Conservation (phyloP, 2,888 invertebrate species). For the Lycaena phlaeas region DNA sequence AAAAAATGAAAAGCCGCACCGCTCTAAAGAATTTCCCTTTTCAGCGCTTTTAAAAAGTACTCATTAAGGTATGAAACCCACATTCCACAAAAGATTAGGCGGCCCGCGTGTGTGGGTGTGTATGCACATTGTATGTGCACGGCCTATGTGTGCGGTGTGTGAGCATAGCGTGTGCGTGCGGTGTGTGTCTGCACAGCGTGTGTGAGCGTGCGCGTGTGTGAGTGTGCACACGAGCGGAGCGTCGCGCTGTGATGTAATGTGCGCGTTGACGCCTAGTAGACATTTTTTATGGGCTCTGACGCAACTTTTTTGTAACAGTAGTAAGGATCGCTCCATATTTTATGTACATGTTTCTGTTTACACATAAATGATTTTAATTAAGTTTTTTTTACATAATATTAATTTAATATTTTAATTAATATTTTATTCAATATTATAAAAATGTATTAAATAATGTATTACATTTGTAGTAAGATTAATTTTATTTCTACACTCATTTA, state of each 20-base stretch:
- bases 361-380: no score
- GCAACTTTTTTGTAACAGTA: conserved; percentile 65
- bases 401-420: neutral
- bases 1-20: conserved; percentile 27
- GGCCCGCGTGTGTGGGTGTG: conserved; percentile 26
- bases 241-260: conserved; percentile 54
- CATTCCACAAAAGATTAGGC: conserved; percentile 70
- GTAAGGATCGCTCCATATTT: conserved; percentile 27
- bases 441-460: no score
- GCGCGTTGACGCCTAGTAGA: conserved; percentile 63
- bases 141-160: conserved; percentile 19
- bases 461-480: neutral
- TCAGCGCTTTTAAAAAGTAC: conserved; percentile 59
- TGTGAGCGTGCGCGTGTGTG: conserved; percentile 21
- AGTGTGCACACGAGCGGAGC: conserved; percentile 27
- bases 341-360: conserved; percentile 13
- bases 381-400: no score
- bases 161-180: conserved; percentile 16
- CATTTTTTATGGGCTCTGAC: conserved; percentile 70
- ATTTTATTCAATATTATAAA: no score
- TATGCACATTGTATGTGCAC: conserved; percentile 2
- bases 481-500: neutral
- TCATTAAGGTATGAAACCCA: conserved; percentile 62
- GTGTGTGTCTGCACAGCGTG: conserved; percentile 27
- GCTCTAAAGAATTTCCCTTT: conserved; percentile 49